These are phyloP conservation scores for Chionomys nivalis DNA, from an alignment of 2,113 vertebrate genomes.

Conservation along the genomic window DNA sequence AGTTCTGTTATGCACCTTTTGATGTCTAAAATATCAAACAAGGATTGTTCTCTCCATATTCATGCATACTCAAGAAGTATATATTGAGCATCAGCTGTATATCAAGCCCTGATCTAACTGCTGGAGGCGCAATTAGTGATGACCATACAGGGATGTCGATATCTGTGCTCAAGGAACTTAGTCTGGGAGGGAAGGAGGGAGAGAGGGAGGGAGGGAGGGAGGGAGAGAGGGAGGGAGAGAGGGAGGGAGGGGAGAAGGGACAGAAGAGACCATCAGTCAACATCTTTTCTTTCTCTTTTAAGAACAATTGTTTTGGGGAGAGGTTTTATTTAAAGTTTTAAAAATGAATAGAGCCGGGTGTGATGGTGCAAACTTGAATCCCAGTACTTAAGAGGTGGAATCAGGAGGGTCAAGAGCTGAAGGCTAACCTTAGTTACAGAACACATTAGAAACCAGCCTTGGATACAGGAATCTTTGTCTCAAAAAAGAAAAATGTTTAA, in stretches of 20 bases:
- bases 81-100: neutral
- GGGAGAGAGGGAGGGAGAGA: neutral
- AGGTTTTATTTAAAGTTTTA: neutral
- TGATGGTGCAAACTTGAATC: neutral
- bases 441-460: neutral
- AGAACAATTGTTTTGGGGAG: neutral
- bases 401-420: neutral
- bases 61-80: neutral
- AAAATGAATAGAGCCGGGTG: neutral
- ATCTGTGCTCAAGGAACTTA: neutral
- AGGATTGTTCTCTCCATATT: neutral
- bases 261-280: neutral
- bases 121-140: neutral
- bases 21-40: neutral
- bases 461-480: neutral
- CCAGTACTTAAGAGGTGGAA: neutral
- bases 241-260: accelerated
- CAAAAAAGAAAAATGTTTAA: neutral
- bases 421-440: neutral
- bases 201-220: accelerated
- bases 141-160: neutral
- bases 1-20: neutral
- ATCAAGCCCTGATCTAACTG: neutral
- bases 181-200: neutral
- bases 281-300: neutral